phyloP scores from a whole-genome alignment of 2,888 invertebrate genomes.

The Rhyacophila evoluta region DNA sequence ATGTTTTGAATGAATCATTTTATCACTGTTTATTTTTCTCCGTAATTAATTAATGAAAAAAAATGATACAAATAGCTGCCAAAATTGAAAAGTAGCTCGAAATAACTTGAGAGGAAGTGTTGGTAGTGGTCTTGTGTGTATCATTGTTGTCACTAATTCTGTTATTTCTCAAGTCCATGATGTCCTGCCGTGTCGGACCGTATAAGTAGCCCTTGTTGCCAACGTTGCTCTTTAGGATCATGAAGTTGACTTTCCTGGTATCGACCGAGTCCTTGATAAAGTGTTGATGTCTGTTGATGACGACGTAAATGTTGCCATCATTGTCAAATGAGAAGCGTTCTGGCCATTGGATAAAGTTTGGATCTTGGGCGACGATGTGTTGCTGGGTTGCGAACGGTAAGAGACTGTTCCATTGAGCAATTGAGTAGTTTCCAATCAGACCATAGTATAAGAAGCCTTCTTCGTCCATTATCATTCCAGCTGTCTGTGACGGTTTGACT shows the following conservation, averaged over 20 bases:
- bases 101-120: not conserved
- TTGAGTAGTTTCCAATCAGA: constrained; percentile 75
- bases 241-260: constrained; percentile 73
- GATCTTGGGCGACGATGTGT: constrained; percentile 76
- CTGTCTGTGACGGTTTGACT: constrained; percentile 75
- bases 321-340: constrained; percentile 78
- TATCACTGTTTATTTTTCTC: no score
- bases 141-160: not conserved
- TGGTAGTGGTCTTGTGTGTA: no score
- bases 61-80: not conserved
- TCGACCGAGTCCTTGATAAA: constrained; percentile 74
- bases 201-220: constrained; percentile 76
- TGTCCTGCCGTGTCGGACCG: constrained; percentile 58
- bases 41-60: not conserved
- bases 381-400: constrained; percentile 72
- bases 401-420: constrained; percentile 78
- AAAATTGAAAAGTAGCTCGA: not conserved
- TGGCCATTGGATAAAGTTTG: constrained; percentile 78
- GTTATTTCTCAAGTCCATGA: not conserved
- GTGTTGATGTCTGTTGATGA: constrained; percentile 77
- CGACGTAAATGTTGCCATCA: constrained; percentile 74
- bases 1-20: no score
- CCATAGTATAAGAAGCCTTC: constrained; percentile 78
- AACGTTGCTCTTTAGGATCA: constrained; percentile 73
- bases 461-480: constrained; percentile 82